phyloP scores from a whole-genome alignment of 2,113 vertebrate genomes.

The Gymnobelideus leadbeateri region DNA sequence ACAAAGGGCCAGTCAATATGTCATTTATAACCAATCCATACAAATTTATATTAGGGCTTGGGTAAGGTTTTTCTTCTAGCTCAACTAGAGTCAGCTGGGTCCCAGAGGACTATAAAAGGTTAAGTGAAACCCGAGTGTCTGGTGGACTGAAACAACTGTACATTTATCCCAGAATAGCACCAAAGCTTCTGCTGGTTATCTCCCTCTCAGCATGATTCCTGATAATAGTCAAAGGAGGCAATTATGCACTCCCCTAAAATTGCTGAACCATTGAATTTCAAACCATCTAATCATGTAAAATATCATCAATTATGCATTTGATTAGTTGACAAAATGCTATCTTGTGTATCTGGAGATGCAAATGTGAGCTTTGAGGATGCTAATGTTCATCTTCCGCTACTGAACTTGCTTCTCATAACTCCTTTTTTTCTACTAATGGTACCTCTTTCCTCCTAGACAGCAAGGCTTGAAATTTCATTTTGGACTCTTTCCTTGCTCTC shows the following conservation, averaged over 20 bases:
- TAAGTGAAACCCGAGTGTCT: background rate
- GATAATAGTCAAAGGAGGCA: conserved; percentile 9
- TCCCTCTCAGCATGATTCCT: background rate
- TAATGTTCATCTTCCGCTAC: background rate
- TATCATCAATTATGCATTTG: conserved; percentile 6
- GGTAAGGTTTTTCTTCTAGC: background rate
- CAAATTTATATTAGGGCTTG: background rate
- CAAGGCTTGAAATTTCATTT: background rate
- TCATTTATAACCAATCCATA: background rate
- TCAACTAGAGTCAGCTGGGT: background rate
- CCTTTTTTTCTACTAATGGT: background rate
- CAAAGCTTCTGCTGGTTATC: background rate
- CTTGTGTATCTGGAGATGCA: background rate
- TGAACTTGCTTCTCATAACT: conserved; percentile 9
- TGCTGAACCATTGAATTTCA: conserved; percentile 6
- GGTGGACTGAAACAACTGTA: background rate
- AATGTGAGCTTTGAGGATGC: background rate
- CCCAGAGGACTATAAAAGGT: background rate
- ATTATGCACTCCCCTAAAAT: background rate
- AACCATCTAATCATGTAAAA: conserved; percentile 10
- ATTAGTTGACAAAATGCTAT: conserved; percentile 7
- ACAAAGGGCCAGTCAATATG: background rate
- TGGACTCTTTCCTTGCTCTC: background rate
- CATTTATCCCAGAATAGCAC: background rate
- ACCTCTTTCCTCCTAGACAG: background rate